Evolutionary conservation across 2,888 invertebrate genomes (phyloP).

Genomic region (Heliconius erato): DNA sequence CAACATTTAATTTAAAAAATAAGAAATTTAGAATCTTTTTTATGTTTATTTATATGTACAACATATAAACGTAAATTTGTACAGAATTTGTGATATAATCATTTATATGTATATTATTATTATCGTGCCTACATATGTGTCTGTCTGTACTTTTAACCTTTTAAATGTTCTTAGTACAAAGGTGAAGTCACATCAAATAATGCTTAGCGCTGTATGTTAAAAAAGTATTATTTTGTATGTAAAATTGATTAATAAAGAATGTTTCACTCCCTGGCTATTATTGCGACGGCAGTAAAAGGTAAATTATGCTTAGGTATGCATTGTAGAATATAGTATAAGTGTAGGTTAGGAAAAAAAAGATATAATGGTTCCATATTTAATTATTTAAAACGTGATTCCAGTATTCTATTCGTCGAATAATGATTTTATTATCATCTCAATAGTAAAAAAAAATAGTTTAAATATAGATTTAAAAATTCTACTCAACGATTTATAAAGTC

Average conservation of each 20-base stretch:
- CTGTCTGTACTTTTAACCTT: slow-evolving; percentile 36
- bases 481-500: not conserved
- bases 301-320: not conserved
- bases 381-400: not conserved
- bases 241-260: slow-evolving; percentile 69
- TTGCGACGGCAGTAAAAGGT: slow-evolving; percentile 2
- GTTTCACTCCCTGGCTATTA: slow-evolving; percentile 39
- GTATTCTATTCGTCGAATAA: not conserved
- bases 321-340: not conserved
- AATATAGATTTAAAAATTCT: not conserved
- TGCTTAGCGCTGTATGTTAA: slow-evolving; percentile 68
- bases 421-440: not conserved
- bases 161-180: slow-evolving; percentile 66
- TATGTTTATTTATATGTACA: not conserved
- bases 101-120: slow-evolving; percentile 9
- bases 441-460: not conserved
- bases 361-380: not conserved
- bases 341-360: slow-evolving; percentile 10
- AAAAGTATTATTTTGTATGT: slow-evolving; percentile 81
- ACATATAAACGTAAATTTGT: slow-evolving; percentile 5
- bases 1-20: not conserved
- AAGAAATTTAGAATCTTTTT: not conserved
- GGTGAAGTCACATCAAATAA: slow-evolving; percentile 47
- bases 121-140: not conserved
- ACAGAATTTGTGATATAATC: slow-evolving; percentile 3